Conservation (phyloP, 2,113 vertebrate species). For the Calonectris borealis region DNA sequence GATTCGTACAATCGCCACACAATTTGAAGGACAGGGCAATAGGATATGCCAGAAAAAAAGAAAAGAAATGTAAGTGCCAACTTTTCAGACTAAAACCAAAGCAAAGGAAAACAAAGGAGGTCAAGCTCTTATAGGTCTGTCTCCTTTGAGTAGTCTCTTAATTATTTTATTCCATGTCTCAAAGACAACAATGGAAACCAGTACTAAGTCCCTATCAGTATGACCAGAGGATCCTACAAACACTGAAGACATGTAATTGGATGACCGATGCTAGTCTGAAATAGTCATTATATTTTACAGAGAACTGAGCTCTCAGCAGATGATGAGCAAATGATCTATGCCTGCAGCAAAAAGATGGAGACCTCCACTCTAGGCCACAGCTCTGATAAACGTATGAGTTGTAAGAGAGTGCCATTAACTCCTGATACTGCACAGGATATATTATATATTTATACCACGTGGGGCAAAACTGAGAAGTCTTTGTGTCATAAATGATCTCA, state of each 20-base stretch:
- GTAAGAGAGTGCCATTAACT: not conserved
- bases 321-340: fast-evolving
- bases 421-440: not conserved
- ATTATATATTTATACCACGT: fast-evolving
- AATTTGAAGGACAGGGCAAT: not conserved
- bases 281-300: not conserved
- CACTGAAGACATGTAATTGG: not conserved
- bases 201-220: not conserved
- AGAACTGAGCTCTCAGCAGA: not conserved
- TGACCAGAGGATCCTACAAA: not conserved
- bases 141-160: not conserved
- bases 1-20: not conserved
- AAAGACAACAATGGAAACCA: not conserved
- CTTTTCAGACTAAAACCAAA: not conserved
- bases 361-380: not conserved
- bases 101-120: not conserved
- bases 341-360: not conserved
- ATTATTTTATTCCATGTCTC: not conserved
- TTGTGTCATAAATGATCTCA: not conserved
- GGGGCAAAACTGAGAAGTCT: not conserved
- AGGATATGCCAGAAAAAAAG: not conserved
- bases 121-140: not conserved
- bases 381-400: not conserved
- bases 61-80: not conserved
- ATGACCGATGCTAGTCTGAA: not conserved